A percentile compares a stretch with the other conserved stretches of the same genome.
These are phyloP conservation scores for Vicugna pacos DNA, from an alignment of 2,113 vertebrate species.

Conservation along the genomic window DNA sequence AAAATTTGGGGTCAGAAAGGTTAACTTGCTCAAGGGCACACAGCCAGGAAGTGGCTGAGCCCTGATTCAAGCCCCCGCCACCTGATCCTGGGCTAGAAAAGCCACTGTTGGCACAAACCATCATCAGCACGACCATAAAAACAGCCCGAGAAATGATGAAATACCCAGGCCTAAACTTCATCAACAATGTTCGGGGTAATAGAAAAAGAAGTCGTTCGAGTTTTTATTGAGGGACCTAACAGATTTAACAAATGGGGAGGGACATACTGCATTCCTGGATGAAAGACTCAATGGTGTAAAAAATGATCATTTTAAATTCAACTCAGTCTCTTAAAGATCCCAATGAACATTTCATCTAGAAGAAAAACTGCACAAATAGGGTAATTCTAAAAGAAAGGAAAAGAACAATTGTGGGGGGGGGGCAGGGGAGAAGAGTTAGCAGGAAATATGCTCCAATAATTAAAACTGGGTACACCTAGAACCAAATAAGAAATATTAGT, in stretches of 20 bases:
- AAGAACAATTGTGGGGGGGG: neutral
- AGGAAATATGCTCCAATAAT: neutral
- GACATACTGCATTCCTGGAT: neutral
- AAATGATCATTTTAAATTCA: neutral
- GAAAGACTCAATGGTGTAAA: constrained; percentile 14
- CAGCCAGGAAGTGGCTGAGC: neutral
- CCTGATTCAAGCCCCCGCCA: neutral
- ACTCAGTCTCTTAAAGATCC: neutral
- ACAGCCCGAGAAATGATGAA: neutral
- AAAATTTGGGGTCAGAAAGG: neutral
- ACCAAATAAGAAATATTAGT: neutral
- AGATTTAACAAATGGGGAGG: constrained; percentile 1
- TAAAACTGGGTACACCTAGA: neutral
- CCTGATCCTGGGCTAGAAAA: neutral
- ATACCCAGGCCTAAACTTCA: neutral
- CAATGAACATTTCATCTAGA: neutral
- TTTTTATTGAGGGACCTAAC: neutral
- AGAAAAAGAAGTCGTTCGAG: neutral
- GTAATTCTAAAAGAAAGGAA: neutral
- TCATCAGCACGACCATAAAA: neutral
- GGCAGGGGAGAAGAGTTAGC: neutral
- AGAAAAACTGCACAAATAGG: neutral
- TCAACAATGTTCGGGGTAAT: neutral
- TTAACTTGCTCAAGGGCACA: neutral
- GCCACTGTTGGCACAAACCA: neutral